A percentile compares a stretch with the other conserved stretches of the same genome.
phyloP scores from a whole-genome alignment of 2,113 vertebrate genomes.

The Meles meles region DNA sequence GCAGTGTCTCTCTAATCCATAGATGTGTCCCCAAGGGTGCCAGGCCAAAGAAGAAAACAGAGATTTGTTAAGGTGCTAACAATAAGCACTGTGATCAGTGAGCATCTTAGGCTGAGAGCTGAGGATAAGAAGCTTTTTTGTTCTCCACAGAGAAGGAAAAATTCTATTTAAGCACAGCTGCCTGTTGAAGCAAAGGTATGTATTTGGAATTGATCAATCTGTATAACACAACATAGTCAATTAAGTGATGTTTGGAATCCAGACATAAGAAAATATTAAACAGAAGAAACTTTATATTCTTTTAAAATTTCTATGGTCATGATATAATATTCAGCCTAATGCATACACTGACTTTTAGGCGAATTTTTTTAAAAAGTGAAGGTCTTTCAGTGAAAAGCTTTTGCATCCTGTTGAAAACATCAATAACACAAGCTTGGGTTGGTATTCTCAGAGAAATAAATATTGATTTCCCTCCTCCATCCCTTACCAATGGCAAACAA shows the following conservation, averaged over 20 bases:
- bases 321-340: constrained; percentile 48
- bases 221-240: not conserved
- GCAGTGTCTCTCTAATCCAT: constrained; percentile 44
- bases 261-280: not conserved
- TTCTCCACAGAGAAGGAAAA: not conserved
- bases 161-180: not conserved
- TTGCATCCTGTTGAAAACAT: constrained; percentile 76
- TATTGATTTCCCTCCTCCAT: constrained; percentile 77
- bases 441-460: constrained; percentile 75
- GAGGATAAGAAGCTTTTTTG: constrained; percentile 14
- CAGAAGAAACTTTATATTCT: not conserved
- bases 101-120: not conserved
- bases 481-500: constrained; percentile 58
- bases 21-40: constrained; percentile 38
- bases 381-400: constrained; percentile 67
- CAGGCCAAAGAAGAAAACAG: not conserved
- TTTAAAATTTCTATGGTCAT: constrained; percentile 3
- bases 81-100: constrained; percentile 38
- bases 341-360: constrained; percentile 49
- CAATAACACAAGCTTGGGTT: constrained; percentile 64
- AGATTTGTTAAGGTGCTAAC: constrained; percentile 33
- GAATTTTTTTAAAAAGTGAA: constrained; percentile 44
- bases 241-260: constrained; percentile 30
- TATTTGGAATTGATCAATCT: not conserved
- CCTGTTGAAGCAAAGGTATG: not conserved